phyloP scores from a whole-genome alignment of 2,797 vertebrate species.

The Toxotes lorentzi region DNA sequence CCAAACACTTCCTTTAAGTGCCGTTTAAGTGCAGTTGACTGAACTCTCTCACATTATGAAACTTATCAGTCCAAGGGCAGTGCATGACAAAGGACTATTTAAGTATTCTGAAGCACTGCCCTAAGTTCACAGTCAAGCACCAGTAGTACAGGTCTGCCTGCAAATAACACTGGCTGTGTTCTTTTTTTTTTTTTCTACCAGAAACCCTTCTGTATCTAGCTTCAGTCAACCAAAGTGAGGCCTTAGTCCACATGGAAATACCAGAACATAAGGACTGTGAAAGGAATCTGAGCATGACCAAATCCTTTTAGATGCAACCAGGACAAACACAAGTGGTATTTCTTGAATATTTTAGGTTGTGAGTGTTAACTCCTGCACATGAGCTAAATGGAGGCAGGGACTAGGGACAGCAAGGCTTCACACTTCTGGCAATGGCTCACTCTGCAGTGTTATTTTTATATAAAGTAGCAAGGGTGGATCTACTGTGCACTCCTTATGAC shows the following conservation, averaged over 20 bases:
- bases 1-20: slow-evolving; percentile 21
- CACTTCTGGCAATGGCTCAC: slow-evolving; percentile 30
- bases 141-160: slow-evolving; percentile 48
- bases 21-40: slow-evolving; percentile 40
- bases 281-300: slow-evolving; percentile 55
- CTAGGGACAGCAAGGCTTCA: slow-evolving; percentile 10
- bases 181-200: slow-evolving; percentile 43
- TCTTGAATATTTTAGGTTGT: slow-evolving; percentile 69
- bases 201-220: slow-evolving; percentile 38
- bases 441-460: slow-evolving; percentile 44
- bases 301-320: slow-evolving; percentile 64
- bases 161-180: slow-evolving; percentile 50
- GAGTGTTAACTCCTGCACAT: slow-evolving; percentile 44
- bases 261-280: slow-evolving; percentile 39
- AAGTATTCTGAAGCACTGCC: slow-evolving; percentile 47
- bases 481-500: slow-evolving; percentile 32
- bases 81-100: slow-evolving; percentile 35
- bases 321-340: slow-evolving; percentile 64
- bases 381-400: slow-evolving; percentile 48
- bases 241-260: slow-evolving; percentile 49
- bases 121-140: slow-evolving; percentile 49
- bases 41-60: slow-evolving; percentile 43
- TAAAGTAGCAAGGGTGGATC: slow-evolving; percentile 32
- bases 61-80: slow-evolving; percentile 35
- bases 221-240: slow-evolving; percentile 37